Percentiles rank a stretch among this genome's conserved stretches.
Conservation (phyloP, 1,140 invertebrate species). For the Drosophila ercepeae region DNA sequence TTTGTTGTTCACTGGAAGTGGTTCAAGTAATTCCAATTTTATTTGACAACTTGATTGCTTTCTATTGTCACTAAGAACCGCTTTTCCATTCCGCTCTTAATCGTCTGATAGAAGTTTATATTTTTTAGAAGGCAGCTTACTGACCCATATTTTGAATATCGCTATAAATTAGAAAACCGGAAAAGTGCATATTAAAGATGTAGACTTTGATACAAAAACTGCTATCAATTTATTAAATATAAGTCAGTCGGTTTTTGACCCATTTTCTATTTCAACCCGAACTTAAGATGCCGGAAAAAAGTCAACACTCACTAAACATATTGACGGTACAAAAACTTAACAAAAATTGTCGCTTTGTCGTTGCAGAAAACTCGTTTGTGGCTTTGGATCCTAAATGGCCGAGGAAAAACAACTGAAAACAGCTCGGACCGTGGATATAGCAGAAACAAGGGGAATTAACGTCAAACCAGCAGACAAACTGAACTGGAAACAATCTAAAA, state of each 20-base stretch:
- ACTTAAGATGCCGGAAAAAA: conserved; percentile 8
- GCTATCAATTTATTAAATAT: not conserved
- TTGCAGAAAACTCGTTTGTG: conserved; percentile 53
- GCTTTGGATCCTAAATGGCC: conserved; percentile 33
- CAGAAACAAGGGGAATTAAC: conserved; percentile 27
- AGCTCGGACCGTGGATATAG: not conserved
- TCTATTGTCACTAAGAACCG: conserved; percentile 20
- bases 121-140: not conserved
- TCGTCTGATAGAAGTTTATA: conserved; percentile 1
- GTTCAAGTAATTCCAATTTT: conserved; percentile 34
- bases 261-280: conserved; percentile 12
- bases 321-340: conserved; percentile 2
- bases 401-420: conserved; percentile 8
- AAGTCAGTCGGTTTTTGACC: conserved; percentile 2
- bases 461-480: conserved; percentile 35
- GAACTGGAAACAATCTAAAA: conserved; percentile 60
- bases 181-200: not conserved
- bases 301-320: not conserved
- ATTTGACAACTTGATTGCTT: conserved; percentile 45
- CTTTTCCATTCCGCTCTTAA: conserved; percentile 27
- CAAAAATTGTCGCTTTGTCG: conserved; percentile 15
- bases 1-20: conserved; percentile 29
- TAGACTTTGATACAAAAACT: not conserved
- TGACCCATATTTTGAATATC: conserved; percentile 5
- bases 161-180: not conserved